Evolutionary conservation across 2,888 invertebrate species (phyloP).

Genomic region (Elaeidobius kamerunicus): DNA sequence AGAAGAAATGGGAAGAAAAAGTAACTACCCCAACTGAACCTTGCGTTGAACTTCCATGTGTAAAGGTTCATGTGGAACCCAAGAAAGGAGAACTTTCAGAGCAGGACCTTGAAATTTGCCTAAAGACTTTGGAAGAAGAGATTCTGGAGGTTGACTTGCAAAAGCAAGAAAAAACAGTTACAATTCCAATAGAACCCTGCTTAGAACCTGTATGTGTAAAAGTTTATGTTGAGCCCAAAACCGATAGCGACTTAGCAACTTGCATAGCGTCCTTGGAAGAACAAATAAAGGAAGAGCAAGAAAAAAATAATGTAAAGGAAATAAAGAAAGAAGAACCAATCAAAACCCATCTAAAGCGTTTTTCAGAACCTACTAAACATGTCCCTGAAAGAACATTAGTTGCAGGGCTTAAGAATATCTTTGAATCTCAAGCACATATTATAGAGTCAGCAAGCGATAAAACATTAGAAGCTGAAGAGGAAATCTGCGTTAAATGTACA

Average conservation of each 20-base stretch:
- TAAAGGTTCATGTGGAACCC: constrained; percentile 39
- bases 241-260: too few species aligned
- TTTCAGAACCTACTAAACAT: too few species aligned
- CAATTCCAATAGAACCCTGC: too few species aligned
- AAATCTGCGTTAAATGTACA: constrained; percentile 9
- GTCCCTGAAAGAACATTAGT: constrained; percentile 4
- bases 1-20: constrained; percentile 18
- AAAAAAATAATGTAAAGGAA: too few species aligned
- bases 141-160: not conserved
- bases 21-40: constrained; percentile 23
- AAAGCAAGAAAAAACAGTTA: too few species aligned
- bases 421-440: constrained; percentile 21
- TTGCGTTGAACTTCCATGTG: constrained; percentile 42
- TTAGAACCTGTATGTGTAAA: too few species aligned
- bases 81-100: constrained; percentile 30
- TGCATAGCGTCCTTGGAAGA: too few species aligned
- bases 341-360: too few species aligned
- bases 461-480: constrained; percentile 11
- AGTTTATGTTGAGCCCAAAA: too few species aligned
- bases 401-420: constrained; percentile 21
- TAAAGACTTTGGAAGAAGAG: constrained; percentile 7
- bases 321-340: too few species aligned
- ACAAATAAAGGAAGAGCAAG: too few species aligned
- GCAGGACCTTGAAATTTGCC: constrained; percentile 6
- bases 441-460: constrained; percentile 5